These are phyloP conservation scores for Paracanthobrama guichenoti DNA, from an alignment of 2,113 vertebrate species.

Conservation along the genomic window DNA sequence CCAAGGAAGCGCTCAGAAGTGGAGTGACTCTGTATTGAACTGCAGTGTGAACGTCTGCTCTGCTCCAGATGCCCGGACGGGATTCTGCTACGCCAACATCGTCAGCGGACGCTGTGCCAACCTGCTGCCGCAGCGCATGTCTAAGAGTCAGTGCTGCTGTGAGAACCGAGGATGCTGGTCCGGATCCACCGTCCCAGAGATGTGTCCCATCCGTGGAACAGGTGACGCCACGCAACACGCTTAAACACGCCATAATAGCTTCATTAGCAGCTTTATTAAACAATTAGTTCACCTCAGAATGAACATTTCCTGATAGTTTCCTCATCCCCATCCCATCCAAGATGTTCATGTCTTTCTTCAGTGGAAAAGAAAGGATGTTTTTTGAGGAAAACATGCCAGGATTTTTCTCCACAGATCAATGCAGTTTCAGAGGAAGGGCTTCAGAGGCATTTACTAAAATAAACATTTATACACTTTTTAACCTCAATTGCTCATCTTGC, in stretches of 20 bases:
- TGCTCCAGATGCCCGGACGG: slow-evolving; percentile 84
- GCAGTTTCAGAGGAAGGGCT: no score
- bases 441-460: no score
- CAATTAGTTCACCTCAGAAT: no score
- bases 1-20: neutral
- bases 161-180: slow-evolving; percentile 92
- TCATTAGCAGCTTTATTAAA: neutral
- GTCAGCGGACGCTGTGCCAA: slow-evolving; percentile 86
- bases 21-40: neutral
- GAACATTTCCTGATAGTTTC: no score
- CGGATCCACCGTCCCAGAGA: slow-evolving; percentile 79
- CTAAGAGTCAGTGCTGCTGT: slow-evolving; percentile 93
- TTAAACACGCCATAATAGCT: neutral
- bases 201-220: slow-evolving; percentile 90
- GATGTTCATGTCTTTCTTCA: no score
- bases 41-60: slow-evolving; percentile 3
- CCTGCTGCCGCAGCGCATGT: slow-evolving; percentile 84
- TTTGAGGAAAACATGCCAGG: no score
- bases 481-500: no score
- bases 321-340: no score
- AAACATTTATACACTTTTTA: no score
- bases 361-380: no score
- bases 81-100: slow-evolving; percentile 87
- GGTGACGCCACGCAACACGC: slow-evolving; percentile 68
- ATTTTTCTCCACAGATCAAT: no score